Base-by-base conservation (phyloP, 2,113 vertebrate species). In the Oenanthe melanoleuca region DNA sequence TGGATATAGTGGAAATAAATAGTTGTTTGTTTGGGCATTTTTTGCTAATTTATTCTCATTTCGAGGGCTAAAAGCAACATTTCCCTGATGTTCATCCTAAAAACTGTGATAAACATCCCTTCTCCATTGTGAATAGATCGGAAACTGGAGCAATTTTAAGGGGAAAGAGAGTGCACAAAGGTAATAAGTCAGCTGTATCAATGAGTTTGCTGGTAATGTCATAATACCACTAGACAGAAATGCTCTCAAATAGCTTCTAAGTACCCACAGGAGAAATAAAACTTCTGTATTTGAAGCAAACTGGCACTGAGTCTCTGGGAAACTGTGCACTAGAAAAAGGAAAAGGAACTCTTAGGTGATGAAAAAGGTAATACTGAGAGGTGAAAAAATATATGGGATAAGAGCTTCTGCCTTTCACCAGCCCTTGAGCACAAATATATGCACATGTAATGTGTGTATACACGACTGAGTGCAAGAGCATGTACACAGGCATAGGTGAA, bases 251-350 rank as follows among this genome's bases (percentile, higher is more conserved):
- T 29, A 74, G 60, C 42, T 34, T 4, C 44, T 74, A 78, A 84
- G 47, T 34, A 74, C 80, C 31, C 80, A 78, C 24, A 50, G 56
- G 64, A 95, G 87, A 84, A 84, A 95, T 91, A 80, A 86, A 89
- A 6, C 25, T 91, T 31, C 59, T 71, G 69, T 59, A 24, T 50
- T 74, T 93, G 92, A 85, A 81, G 44, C 8, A 71, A 91, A 56
- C 23, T 56, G 29, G 33, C 29, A 78, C 12, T 78, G 57, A 63
- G 59, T 66, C 16, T 55, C 52, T 57, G 45, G n/a, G 34, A 66
- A 86, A 74, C 70, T 20, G 19, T 34, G 31, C 40, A 31, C 5
- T 64, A 37, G 44, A 59, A 89, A 23, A 86, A 38, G 21, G 25
- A 87, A 74, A 4, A 74, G 52, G 7, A 92, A 40, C 26, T 14